Evolutionary conservation across 1,140 invertebrate genomes (phyloP).

Genomic region (Drosophila orosa): DNA sequence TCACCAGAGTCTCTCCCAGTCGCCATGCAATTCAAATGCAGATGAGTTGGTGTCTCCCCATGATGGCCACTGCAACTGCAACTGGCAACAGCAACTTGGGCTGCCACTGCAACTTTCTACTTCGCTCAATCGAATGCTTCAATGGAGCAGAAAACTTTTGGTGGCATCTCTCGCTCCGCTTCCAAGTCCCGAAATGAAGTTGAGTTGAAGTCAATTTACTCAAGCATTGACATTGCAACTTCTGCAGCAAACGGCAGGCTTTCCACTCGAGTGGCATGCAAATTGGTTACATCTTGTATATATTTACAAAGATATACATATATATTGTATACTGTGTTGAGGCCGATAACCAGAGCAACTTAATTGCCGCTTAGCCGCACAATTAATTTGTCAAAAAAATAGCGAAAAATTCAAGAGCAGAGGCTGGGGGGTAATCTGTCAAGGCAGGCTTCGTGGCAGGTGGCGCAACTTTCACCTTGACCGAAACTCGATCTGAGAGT

Average conservation of each 20-base stretch:
- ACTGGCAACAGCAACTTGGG: slow-evolving; percentile 25
- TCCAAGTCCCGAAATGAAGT: slow-evolving; percentile 55
- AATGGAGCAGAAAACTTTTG: slow-evolving; percentile 77
- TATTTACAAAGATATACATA: slow-evolving; percentile 27
- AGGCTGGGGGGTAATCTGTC: slow-evolving; percentile 29
- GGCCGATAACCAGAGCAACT: slow-evolving; percentile 51
- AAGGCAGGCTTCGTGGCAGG: slow-evolving; percentile 52
- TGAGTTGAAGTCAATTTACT: slow-evolving; percentile 66
- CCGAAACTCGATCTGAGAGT: slow-evolving; percentile 36
- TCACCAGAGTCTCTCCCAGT: slow-evolving; percentile 18
- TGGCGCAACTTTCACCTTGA: slow-evolving; percentile 80
- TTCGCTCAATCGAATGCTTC: slow-evolving; percentile 73
- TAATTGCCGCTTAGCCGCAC: slow-evolving; percentile 72
- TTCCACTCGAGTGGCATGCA: slow-evolving; percentile 59
- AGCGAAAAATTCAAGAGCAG: slow-evolving; percentile 21
- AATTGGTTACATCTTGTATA: slow-evolving; percentile 55
- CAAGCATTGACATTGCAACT: slow-evolving; percentile 55
- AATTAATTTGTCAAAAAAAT: slow-evolving; percentile 76
- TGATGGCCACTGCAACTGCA: slow-evolving; percentile 28
- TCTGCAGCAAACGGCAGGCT: slow-evolving; percentile 11
- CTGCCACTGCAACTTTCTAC: slow-evolving; percentile 45
- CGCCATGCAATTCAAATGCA: slow-evolving; percentile 53
- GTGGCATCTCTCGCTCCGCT: slow-evolving; percentile 36
- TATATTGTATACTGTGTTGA: background rate
- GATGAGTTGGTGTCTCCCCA: slow-evolving; percentile 39